These are phyloP conservation scores for Lucilia sericata DNA, from an alignment of 1,140 invertebrate genomes.

Conservation along the genomic window DNA sequence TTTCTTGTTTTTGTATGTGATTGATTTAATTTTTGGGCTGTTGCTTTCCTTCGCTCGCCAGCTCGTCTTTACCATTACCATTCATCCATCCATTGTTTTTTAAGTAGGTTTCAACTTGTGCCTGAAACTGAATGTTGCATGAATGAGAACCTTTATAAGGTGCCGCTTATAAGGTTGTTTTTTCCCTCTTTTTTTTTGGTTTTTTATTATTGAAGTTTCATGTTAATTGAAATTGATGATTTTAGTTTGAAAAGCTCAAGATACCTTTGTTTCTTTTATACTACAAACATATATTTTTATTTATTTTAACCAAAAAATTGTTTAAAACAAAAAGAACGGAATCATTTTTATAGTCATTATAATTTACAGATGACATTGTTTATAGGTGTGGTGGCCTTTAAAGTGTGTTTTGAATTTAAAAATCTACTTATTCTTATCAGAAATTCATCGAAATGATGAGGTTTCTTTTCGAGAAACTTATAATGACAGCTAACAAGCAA, in stretches of 20 bases:
- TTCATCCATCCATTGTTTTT: conserved; percentile 15
- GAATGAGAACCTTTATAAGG: conserved; percentile 28
- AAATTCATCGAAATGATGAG: not conserved
- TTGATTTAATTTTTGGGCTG: conserved; percentile 41
- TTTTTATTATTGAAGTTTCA: conserved; percentile 38
- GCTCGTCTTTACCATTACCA: too few species aligned
- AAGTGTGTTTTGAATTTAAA: conserved; percentile 35
- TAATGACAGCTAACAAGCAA: not conserved
- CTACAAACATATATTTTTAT: not conserved
- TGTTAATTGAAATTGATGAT: conserved; percentile 44
- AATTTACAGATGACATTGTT: conserved; percentile 41
- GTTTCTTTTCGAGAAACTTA: not conserved
- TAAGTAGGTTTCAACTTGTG: conserved; percentile 27
- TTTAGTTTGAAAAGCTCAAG: conserved; percentile 10
- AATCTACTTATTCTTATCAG: not conserved
- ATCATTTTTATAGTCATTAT: conserved; percentile 42
- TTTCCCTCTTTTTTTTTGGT: not conserved
- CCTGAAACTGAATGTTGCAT: not conserved
- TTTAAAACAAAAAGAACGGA: not conserved
- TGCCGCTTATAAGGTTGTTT: conserved; percentile 9
- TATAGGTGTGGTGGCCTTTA: conserved; percentile 35
- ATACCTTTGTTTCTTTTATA: not conserved
- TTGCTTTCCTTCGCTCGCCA: conserved; percentile 4
- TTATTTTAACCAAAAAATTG: not conserved
- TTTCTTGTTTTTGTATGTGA: conserved; percentile 26